A percentile compares a stretch with the other conserved stretches of the same genome.
phyloP scores from a whole-genome alignment of 1,140 invertebrate species.

The Odontomachus brunneus region DNA sequence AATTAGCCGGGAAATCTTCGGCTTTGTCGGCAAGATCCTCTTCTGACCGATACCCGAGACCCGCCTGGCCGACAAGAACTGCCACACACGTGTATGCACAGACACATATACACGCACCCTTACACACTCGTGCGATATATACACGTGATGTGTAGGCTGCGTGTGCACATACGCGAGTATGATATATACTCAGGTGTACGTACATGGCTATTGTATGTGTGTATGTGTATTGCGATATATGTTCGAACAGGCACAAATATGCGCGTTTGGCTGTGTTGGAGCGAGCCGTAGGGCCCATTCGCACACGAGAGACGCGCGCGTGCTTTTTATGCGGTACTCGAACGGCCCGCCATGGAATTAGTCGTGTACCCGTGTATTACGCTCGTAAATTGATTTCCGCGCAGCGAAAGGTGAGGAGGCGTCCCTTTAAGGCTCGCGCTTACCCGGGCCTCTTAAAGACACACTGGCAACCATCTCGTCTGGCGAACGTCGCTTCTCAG shows the following conservation, averaged over 20 bases:
- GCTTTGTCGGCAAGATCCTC: constrained; percentile 84
- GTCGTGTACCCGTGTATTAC: constrained; percentile 74
- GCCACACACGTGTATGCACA: neutral
- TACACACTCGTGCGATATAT: neutral
- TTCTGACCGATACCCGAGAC: constrained; percentile 78
- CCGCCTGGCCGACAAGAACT: constrained; percentile 70
- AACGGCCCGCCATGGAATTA: constrained; percentile 68
- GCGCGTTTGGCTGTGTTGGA: neutral
- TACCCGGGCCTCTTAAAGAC: constrained; percentile 13
- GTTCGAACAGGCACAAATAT: too few species aligned
- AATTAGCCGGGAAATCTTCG: constrained; percentile 86
- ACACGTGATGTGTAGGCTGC: neutral
- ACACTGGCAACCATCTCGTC: constrained; percentile 32
- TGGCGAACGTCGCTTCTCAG: constrained; percentile 18
- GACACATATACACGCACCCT: neutral
- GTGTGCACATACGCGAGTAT: too few species aligned
- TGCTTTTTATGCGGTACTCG: constrained; percentile 66
- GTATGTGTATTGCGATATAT: too few species aligned
- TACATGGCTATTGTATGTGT: too few species aligned
- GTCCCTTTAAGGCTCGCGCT: constrained; percentile 53
- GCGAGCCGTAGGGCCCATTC: constrained; percentile 53
- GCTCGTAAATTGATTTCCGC: constrained; percentile 76
- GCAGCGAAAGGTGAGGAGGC: constrained; percentile 66
- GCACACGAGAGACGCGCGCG: constrained; percentile 30
- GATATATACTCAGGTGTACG: neutral